These are phyloP conservation scores for Marronus borbonicus DNA, from an alignment of 2,888 invertebrate species.

Conservation along the genomic window DNA sequence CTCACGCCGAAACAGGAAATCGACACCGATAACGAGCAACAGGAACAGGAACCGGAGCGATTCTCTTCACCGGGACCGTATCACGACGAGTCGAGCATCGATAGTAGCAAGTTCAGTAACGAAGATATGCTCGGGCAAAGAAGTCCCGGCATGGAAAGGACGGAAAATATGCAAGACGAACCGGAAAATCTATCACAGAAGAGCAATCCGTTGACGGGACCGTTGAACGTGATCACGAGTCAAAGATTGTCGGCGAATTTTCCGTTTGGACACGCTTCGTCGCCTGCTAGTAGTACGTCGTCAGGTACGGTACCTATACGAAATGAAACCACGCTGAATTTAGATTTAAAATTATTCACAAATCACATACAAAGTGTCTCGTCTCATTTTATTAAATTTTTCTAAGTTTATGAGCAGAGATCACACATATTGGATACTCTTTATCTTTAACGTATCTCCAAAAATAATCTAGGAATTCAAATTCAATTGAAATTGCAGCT, in stretches of 20 bases:
- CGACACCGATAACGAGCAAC: conserved; percentile 77
- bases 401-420: no score
- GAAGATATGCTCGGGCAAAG: conserved; percentile 76
- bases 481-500: no score
- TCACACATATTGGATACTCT: no score
- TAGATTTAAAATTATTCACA: no score
- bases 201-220: conserved; percentile 76
- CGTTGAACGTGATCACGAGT: conserved; percentile 79
- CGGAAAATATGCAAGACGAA: conserved; percentile 81
- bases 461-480: no score
- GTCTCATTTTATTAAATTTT: no score
- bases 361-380: no score
- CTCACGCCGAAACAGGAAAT: conserved; percentile 81
- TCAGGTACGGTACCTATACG: conserved; percentile 63
- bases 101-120: conserved; percentile 84
- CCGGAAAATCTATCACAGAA: conserved; percentile 86
- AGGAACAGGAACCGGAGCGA: conserved; percentile 76
- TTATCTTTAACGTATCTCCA: no score
- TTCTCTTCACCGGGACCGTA: conserved; percentile 79
- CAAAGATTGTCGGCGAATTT: conserved; percentile 78
- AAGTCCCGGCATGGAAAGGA: conserved; percentile 76
- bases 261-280: conserved; percentile 75
- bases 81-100: conserved; percentile 86
- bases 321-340: no score
- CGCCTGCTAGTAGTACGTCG: conserved; percentile 79